Base-by-base conservation (phyloP, 2,113 vertebrate species). In the Chaenogobius annularis region DNA sequence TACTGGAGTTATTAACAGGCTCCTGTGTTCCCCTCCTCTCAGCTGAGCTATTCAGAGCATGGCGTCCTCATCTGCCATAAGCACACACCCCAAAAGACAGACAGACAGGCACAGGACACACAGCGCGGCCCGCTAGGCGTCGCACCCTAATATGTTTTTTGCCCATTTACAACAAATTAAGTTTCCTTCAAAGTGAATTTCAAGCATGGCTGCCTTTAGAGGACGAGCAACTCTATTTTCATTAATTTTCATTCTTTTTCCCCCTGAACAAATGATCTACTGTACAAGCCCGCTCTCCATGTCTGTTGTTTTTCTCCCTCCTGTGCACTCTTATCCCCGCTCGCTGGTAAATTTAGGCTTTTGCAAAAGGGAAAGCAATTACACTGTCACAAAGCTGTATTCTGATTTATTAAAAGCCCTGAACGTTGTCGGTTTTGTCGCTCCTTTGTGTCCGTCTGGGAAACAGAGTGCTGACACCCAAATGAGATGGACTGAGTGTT, bases 141-240 rank as follows among this genome's bases (percentile, higher is more conserved):
- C 92, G 94, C 88, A 89, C 93, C 94, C 94, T 95, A 96, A 96
- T 96, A 95, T 95, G 95, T 95, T 96, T 96, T 95, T 96, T 94
- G 94, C 95, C 94, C 95, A 95, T 97, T 93, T 97, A 96, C 95
- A 95, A 95, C 95, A 98, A 98, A 98, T 98, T 97, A 97, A 93
- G 95, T 95, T 96, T 96, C 88, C 80, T 93, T 96, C 94, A 96
- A 96, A 98, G 94, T 97, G 94, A 96, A 98, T 97, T 97, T 98
- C 96, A 97, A 95, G 96, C 95, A 94, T 94, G 96, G 92, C 93
- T 94, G 95, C 92, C 84, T 92, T 97, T 94, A 54, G 86, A 95
- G 94, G 94, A 94, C 94, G 93, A 94, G 93, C 94, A 95, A 96
- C 95, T 96, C 94, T 92, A 85, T 95, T 96, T 96, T 96, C 95